These are phyloP conservation scores for Antheraea mylitta DNA, from an alignment of 1,140 invertebrate species.

Conservation along the genomic window DNA sequence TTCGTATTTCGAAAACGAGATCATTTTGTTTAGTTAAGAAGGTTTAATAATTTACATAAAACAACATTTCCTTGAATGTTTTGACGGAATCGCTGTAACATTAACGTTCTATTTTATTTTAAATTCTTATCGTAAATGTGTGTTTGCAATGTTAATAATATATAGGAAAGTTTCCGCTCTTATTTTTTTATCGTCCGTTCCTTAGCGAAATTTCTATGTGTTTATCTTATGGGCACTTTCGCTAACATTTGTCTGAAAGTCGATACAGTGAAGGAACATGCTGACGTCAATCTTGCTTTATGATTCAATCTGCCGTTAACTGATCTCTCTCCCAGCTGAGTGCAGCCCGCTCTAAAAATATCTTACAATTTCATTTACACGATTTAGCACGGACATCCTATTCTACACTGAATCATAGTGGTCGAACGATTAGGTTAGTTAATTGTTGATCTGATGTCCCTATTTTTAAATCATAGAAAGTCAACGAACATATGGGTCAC, in stretches of 20 bases:
- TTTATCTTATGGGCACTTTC: conserved; percentile 42
- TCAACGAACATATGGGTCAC: too few species aligned
- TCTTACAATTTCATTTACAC: conserved; percentile 25
- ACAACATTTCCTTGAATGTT: not conserved
- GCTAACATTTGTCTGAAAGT: conserved; percentile 37
- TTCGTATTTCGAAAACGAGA: not conserved
- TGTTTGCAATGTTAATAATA: not conserved
- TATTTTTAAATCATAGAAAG: too few species aligned
- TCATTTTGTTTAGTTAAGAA: not conserved
- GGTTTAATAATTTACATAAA: not conserved
- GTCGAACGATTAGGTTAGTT: not conserved
- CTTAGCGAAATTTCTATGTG: conserved; percentile 13
- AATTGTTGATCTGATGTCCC: not conserved
- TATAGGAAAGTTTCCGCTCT: conserved; percentile 7
- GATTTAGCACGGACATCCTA: not conserved
- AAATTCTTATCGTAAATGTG: not conserved
- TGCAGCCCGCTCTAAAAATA: conserved; percentile 71
- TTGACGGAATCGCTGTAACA: not conserved
- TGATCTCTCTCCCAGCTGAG: conserved; percentile 64
- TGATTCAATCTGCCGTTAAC: conserved; percentile 66
- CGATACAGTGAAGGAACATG: conserved; percentile 41
- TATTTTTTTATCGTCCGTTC: conserved; percentile 8
- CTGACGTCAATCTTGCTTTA: conserved; percentile 71
- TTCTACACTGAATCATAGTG: not conserved
- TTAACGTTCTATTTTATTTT: not conserved